Percentiles rank a stretch among this genome's conserved stretches.
These are phyloP conservation scores for Pycnonotus jocosus DNA, from an alignment of 2,113 vertebrate genomes.

Conservation along the genomic window DNA sequence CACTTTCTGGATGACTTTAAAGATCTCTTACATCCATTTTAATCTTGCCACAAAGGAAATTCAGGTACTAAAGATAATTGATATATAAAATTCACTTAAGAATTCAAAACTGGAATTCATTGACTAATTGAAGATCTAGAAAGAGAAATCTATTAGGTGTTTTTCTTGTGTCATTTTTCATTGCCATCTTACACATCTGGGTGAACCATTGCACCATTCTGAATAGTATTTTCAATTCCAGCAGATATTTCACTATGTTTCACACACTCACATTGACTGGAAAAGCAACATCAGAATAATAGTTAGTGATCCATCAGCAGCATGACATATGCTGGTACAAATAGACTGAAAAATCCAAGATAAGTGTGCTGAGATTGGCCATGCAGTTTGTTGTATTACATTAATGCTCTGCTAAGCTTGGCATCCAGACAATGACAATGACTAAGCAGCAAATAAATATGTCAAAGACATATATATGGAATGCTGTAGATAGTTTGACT, in stretches of 20 bases:
- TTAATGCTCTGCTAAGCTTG: neutral
- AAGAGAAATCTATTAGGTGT: neutral
- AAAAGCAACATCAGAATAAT: neutral
- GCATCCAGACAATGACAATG: neutral
- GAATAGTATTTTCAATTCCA: neutral
- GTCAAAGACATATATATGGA: neutral
- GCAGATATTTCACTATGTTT: neutral
- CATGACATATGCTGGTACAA: neutral
- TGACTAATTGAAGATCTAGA: neutral
- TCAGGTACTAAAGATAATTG: neutral
- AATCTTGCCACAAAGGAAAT: neutral
- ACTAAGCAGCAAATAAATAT: neutral
- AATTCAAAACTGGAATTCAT: neutral
- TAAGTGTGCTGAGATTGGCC: neutral
- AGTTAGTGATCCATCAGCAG: neutral
- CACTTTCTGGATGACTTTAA: neutral
- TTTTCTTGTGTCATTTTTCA: neutral
- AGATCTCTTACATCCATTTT: neutral
- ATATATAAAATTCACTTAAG: neutral
- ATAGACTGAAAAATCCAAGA: neutral
- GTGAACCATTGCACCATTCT: neutral
- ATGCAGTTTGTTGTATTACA: neutral
- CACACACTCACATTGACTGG: neutral
- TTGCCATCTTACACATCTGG: neutral
- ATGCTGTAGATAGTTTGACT: neutral